A percentile compares a stretch with the other conserved stretches of the same genome.
phyloP scores from a whole-genome alignment of 2,888 invertebrate species.

The Neria commutata region DNA sequence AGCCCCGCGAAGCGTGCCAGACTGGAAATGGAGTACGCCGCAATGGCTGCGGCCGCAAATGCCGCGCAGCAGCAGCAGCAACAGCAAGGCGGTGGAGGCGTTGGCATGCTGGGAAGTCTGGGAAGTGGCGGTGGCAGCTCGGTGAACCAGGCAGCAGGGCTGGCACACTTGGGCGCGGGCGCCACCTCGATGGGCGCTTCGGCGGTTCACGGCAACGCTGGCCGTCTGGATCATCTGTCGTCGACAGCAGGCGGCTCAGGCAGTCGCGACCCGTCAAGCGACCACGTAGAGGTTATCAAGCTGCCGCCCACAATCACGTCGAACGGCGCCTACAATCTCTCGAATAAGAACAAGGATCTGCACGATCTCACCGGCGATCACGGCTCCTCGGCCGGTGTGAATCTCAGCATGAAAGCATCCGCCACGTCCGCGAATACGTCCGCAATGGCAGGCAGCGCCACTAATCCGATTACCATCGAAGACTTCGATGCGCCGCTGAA shows the following conservation, averaged over 20 bases:
- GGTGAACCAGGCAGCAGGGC: conserved; percentile 28
- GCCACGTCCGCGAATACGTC: conserved; percentile 24
- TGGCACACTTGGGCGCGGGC: conserved; percentile 35
- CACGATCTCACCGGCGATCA: conserved; percentile 55
- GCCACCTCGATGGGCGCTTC: conserved; percentile 25
- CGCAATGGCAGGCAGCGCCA: conserved; percentile 49
- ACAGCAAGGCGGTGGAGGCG: conserved; percentile 19
- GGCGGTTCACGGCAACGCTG: background rate
- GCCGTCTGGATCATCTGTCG: conserved; percentile 16
- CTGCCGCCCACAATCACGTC: conserved; percentile 72
- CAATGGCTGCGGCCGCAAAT: conserved; percentile 58
- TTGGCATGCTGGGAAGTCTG: no score
- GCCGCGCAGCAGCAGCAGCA: conserved; percentile 56
- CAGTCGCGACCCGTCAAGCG: conserved; percentile 57
- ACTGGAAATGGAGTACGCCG: conserved; percentile 62
- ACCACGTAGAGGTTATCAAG: conserved; percentile 83
- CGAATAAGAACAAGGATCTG: conserved; percentile 58
- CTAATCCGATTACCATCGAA: conserved; percentile 62
- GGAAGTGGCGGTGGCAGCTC: conserved; percentile 25
- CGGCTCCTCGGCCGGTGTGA: conserved; percentile 49
- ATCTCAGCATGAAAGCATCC: conserved; percentile 57
- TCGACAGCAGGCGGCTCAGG: conserved; percentile 33
- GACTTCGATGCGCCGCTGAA: conserved; percentile 80
- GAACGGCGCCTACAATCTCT: conserved; percentile 63
- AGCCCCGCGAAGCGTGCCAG: conserved; percentile 62